Conservation (phyloP, 2,113 vertebrate genomes). For the Perccottus glenii region DNA sequence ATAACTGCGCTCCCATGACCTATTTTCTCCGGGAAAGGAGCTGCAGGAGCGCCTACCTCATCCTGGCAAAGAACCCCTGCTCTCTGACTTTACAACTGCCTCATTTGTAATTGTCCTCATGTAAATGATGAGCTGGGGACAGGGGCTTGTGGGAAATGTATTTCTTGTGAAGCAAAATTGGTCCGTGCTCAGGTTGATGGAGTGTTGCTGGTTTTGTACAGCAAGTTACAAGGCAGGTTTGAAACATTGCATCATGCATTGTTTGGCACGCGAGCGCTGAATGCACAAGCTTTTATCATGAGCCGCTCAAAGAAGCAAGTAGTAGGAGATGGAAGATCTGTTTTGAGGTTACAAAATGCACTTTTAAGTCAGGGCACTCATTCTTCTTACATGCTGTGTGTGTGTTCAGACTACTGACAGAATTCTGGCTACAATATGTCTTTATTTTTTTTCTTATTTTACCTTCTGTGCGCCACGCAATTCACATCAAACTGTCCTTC, state of each 20-base stretch:
- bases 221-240: constrained; percentile 61
- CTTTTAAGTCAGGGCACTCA: constrained; percentile 2
- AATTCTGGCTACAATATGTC: constrained; percentile 4
- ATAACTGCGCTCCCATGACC: constrained; percentile 51
- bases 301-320: constrained; percentile 4
- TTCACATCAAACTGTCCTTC: constrained; percentile 4
- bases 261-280: constrained; percentile 28
- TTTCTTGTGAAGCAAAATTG: constrained; percentile 10
- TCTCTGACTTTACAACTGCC: constrained; percentile 14
- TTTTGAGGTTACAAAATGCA: constrained; percentile 24
- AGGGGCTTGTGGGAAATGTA: constrained; percentile 52
- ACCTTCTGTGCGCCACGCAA: neutral
- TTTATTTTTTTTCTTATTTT: constrained; percentile 9
- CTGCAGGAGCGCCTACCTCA: constrained; percentile 45
- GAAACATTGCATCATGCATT: constrained; percentile 68
- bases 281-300: constrained; percentile 32
- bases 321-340: neutral
- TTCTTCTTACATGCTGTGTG: neutral
- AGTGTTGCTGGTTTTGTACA: constrained; percentile 33
- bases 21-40: constrained; percentile 43
- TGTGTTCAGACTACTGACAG: constrained; percentile 3
- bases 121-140: constrained; percentile 45
- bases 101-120: constrained; percentile 58
- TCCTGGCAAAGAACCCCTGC: constrained; percentile 25
- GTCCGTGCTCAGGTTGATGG: constrained; percentile 25